Evolutionary conservation across 2,888 invertebrate species (phyloP).

Genomic region (Sesia apiformis): DNA sequence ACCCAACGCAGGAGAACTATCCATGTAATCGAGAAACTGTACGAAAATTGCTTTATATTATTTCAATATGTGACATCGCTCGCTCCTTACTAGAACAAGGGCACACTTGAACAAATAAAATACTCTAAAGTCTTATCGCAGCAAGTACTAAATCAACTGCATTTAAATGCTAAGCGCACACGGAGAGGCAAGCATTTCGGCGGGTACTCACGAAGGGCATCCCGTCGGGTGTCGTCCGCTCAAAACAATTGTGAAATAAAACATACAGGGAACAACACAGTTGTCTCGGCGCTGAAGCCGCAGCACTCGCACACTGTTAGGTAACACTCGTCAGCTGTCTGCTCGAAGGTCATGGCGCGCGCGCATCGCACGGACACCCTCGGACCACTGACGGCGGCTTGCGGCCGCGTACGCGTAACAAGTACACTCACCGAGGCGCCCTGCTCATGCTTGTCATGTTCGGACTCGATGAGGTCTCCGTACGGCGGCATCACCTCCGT

Average conservation of each 20-base stretch:
- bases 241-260: constrained; percentile 63
- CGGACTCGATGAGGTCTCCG: constrained; percentile 69
- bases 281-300: constrained; percentile 70
- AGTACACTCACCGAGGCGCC: constrained; percentile 9
- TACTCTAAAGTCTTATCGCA: no score
- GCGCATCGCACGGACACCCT: constrained; percentile 57
- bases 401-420: constrained; percentile 17
- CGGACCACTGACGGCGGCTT: constrained; percentile 35
- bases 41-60: no score
- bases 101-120: no score
- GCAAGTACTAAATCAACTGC: no score
- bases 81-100: no score
- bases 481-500: constrained; percentile 67
- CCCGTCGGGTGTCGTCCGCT: constrained; percentile 42
- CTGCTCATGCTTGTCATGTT: constrained; percentile 30
- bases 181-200: constrained; percentile 24
- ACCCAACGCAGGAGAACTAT: no score
- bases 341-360: constrained; percentile 72
- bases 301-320: constrained; percentile 71
- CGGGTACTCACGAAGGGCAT: constrained; percentile 68
- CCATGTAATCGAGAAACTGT: no score
- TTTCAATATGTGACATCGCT: no score
- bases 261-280: constrained; percentile 67
- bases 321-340: constrained; percentile 62
- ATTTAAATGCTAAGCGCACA: constrained; percentile 26